A percentile compares a stretch with the other conserved stretches of the same genome.
Conservation (phyloP, 2,888 invertebrate genomes). For the Busseola fusca region DNA sequence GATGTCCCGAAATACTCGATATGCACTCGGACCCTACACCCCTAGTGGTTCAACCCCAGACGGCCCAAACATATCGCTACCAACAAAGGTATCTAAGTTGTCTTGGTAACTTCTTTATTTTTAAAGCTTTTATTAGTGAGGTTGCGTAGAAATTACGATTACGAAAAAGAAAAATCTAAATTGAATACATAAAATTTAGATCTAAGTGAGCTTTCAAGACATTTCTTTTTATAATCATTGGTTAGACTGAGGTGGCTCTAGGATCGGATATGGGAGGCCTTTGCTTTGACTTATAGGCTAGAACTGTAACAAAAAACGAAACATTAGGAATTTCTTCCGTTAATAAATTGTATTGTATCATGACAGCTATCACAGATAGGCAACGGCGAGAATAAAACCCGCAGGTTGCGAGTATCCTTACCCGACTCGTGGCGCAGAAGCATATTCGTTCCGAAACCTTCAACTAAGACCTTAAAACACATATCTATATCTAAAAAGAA, state of each 20-base stretch:
- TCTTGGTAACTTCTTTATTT: neutral
- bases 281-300: neutral
- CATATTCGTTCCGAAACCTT: neutral
- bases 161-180: slow-evolving; percentile 13
- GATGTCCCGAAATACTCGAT: neutral
- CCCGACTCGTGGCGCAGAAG: neutral
- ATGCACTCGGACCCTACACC: neutral
- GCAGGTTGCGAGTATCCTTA: neutral
- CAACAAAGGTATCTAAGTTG: neutral
- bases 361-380: neutral
- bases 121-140: neutral
- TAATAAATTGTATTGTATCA: no score
- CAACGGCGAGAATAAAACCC: neutral
- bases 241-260: neutral
- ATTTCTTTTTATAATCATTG: neutral
- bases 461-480: neutral
- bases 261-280: neutral
- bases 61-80: neutral
- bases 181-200: slow-evolving; percentile 4
- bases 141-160: slow-evolving; percentile 1
- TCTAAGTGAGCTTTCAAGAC: neutral
- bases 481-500: neutral
- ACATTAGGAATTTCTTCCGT: no score
- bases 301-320: neutral
- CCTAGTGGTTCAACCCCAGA: neutral